Conservation (phyloP, 2,888 invertebrate species). For the Hirtodrosophila alboralis region DNA sequence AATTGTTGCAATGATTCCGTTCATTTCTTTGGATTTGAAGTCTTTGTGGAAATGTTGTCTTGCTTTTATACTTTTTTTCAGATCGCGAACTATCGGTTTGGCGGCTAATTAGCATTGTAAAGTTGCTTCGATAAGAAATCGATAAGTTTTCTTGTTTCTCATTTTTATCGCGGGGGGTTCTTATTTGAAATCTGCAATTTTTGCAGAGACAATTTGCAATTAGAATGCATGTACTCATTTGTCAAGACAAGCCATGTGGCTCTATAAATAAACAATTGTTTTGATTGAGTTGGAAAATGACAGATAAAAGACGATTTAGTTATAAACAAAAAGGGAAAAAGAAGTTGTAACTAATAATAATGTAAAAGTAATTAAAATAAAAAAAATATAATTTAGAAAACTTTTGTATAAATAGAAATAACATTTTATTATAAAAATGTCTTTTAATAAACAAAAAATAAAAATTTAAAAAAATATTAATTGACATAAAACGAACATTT, state of each 20-base stretch:
- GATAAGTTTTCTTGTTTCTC: conserved; percentile 25
- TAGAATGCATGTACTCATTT: conserved; percentile 15
- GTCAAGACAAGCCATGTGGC: conserved; percentile 6
- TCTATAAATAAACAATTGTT: conserved; percentile 28
- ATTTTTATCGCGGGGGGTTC: conserved; percentile 24
- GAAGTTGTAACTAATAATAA: too few relatives aligned
- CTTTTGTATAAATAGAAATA: too few relatives aligned
- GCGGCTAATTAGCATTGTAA: conserved; percentile 44
- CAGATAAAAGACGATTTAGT: too few relatives aligned
- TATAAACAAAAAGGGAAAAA: too few relatives aligned
- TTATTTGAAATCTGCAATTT: neutral
- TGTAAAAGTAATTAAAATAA: too few relatives aligned
- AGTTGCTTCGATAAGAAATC: conserved; percentile 46
- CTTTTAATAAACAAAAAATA: too few relatives aligned
- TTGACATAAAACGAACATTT: too few relatives aligned
- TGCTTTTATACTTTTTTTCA: conserved; percentile 45
- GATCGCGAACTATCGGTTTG: neutral
- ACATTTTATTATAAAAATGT: too few relatives aligned
- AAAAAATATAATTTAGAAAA: too few relatives aligned
- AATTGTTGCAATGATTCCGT: conserved; percentile 30
- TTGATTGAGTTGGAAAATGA: too few relatives aligned
- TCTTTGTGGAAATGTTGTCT: neutral
- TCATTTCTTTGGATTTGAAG: conserved; percentile 42
- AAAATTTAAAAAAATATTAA: too few relatives aligned
- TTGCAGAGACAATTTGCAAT: conserved; percentile 34